Conservation (phyloP, 2,888 invertebrate species). For the Eubasilissa splendida region DNA sequence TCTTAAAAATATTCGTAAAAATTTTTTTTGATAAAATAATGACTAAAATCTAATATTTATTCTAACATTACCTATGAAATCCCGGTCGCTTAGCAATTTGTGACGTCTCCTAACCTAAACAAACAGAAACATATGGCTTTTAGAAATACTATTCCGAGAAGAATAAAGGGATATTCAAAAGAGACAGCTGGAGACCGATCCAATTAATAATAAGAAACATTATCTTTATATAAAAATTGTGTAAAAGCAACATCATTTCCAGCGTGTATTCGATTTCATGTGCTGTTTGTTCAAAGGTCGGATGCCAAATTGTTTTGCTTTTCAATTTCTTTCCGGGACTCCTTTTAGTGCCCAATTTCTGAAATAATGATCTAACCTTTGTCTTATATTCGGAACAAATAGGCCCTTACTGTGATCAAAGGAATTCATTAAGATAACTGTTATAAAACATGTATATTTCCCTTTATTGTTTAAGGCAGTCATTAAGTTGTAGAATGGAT, state of each 20-base stretch:
- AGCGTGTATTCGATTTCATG: background rate
- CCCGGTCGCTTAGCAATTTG: no score
- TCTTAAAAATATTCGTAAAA: no score
- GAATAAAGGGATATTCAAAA: no score
- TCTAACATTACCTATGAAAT: no score
- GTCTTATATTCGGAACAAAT: slow-evolving; percentile 14
- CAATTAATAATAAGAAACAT: background rate
- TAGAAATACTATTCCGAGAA: no score
- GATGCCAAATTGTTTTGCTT: slow-evolving; percentile 19
- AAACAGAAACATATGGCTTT: no score
- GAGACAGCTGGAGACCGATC: background rate
- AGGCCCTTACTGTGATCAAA: slow-evolving; percentile 28
- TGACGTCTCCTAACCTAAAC: no score
- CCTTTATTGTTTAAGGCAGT: background rate
- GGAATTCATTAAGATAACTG: slow-evolving; percentile 1
- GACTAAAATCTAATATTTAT: no score
- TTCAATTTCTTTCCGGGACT: slow-evolving; percentile 5
- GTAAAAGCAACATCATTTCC: background rate
- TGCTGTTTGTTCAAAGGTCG: slow-evolving; percentile 16
- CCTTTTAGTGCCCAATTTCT: slow-evolving; percentile 15
- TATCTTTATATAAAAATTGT: background rate
- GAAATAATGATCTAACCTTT: slow-evolving; percentile 25
- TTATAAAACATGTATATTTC: slow-evolving; percentile 4
- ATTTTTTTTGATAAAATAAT: no score
- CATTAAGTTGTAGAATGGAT: no score